Base-by-base conservation (phyloP, 2,888 invertebrate genomes). In the Iphiclides podalirius region DNA sequence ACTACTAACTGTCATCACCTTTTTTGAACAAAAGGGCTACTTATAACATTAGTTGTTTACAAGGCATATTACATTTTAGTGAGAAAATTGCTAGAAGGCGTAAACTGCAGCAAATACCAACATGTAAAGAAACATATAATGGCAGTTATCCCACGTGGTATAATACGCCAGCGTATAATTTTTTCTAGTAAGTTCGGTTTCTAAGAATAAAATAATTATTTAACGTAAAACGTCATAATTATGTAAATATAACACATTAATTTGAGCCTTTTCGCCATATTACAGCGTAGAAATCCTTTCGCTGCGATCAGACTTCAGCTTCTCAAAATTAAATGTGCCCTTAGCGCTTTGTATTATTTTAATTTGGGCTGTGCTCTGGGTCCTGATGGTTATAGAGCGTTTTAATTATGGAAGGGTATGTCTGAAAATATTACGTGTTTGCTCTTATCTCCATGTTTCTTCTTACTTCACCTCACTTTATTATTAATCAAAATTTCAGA, bases 141-240 rank as follows among this genome's bases (percentile, higher is more conserved):
- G 67, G 63, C 33, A 52, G 35, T 1, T 87, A 81, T 58, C 87
- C 87, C 9, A 57, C 63, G 4, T 34, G 79, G 28, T 76, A 64
- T 43, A 70, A 55, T 33, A 76, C 82, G 45, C 86, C 87, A 14
- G 71, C 81, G 1, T 86, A 83, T 55, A 87, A 87, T 54, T 86
- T 72, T 63, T 87, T 87, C 59, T 87, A 73, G 87, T 87, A 66
- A 62, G 84, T 73, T 49, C n/a, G n/a, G 8, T 28, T 44, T 2
- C 8, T 6, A 26, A 23, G 26, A n/a, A 23, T 7, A 34, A 9
- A 36, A 15, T 33, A 20, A 20, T 6, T 20, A n/a, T n/a, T n/a
- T n/a, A n/a, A n/a, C n/a, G n/a, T n/a, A n/a, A n/a, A n/a, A n/a
- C n/a, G n/a, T n/a, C n/a, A n/a, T n/a, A n/a, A n/a, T n/a, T n/a